Evolutionary conservation across 2,797 vertebrate genomes (phyloP).

Genomic region (Sphenodon punctatus): DNA sequence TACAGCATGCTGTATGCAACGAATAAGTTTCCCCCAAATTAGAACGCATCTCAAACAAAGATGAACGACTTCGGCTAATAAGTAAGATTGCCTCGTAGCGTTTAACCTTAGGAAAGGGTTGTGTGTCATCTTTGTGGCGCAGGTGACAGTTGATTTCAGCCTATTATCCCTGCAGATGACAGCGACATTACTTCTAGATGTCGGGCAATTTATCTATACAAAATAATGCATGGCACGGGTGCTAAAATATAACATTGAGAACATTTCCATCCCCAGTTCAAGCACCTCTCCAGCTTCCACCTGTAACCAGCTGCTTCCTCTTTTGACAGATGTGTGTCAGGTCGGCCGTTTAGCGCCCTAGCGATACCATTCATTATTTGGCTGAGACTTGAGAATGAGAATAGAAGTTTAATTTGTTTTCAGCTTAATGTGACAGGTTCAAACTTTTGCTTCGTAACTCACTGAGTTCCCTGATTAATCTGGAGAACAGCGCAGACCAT

Average conservation of each 20-base stretch:
- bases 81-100: background rate
- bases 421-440: slow-evolving; percentile 21
- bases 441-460: slow-evolving; percentile 33
- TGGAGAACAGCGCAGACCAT: background rate
- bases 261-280: slow-evolving; percentile 42
- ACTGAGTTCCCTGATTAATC: background rate
- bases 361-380: slow-evolving; percentile 55
- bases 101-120: background rate
- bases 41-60: background rate
- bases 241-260: slow-evolving; percentile 23
- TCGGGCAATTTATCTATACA: background rate
- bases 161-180: background rate
- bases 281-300: slow-evolving; percentile 45
- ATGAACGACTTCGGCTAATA: background rate
- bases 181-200: background rate
- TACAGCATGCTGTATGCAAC: background rate
- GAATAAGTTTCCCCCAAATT: background rate
- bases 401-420: slow-evolving; percentile 57
- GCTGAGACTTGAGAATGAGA: slow-evolving; percentile 32
- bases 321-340: slow-evolving; percentile 42
- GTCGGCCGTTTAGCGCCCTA: slow-evolving; percentile 37
- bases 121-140: background rate
- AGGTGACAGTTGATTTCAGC: slow-evolving; percentile 8
- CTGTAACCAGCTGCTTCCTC: slow-evolving; percentile 47
- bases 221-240: slow-evolving; percentile 18